phyloP scores from a whole-genome alignment of 2,113 vertebrate species.

The Platycercus adscitus region DNA sequence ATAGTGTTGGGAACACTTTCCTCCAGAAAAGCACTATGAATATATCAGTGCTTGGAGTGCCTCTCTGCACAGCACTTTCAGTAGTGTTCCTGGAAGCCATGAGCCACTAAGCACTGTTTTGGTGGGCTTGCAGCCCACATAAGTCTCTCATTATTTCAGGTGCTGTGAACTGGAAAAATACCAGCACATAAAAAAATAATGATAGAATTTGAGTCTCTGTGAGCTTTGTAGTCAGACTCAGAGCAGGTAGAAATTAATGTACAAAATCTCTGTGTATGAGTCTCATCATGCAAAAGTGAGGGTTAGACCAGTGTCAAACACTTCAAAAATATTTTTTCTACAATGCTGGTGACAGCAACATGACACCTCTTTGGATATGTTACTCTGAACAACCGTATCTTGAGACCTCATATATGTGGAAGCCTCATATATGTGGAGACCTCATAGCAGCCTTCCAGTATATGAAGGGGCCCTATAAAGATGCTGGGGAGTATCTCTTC shows the following conservation, averaged over 20 bases:
- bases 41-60: not conserved
- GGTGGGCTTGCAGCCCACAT: not conserved
- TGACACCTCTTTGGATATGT: not conserved
- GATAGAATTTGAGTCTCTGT: not conserved
- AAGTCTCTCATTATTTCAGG: not conserved
- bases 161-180: not conserved
- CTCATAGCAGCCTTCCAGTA: not conserved
- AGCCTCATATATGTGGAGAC: not conserved
- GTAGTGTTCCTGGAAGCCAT: not conserved
- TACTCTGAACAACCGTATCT: not conserved
- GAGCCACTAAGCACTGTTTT: not conserved
- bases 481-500: not conserved
- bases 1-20: not conserved
- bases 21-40: not conserved
- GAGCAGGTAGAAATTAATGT: not conserved
- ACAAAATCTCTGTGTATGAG: not conserved
- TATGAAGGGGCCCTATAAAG: not conserved
- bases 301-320: not conserved
- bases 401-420: not conserved
- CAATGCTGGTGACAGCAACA: not conserved
- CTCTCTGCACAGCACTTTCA: not conserved
- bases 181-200: not conserved
- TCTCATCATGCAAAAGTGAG: not conserved
- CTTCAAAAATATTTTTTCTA: not conserved
- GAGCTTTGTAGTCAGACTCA: not conserved